Conservation (phyloP, 2,113 vertebrate genomes). For the Tichodroma muraria region DNA sequence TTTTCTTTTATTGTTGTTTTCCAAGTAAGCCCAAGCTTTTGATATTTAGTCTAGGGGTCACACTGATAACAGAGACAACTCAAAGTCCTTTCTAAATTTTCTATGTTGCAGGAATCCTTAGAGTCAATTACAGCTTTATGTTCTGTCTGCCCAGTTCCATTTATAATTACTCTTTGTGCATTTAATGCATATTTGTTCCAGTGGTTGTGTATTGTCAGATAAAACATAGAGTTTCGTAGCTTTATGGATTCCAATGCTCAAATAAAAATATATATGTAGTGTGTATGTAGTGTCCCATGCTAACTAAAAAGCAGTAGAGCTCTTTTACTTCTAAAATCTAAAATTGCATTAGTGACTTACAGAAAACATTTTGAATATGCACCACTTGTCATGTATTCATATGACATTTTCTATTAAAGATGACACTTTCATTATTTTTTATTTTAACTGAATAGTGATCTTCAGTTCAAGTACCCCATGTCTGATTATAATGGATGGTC, state of each 20-base stretch:
- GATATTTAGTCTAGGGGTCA: neutral
- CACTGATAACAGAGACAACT: neutral
- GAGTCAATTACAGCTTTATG: neutral
- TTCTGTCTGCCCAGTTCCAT: neutral
- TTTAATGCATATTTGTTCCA: neutral
- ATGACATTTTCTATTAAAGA: constrained; percentile 55
- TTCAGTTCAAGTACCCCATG: constrained; percentile 57
- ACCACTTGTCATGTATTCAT: constrained; percentile 5
- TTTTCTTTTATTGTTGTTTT: neutral
- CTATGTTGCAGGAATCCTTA: neutral
- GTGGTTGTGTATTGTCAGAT: neutral
- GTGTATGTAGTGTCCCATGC: neutral
- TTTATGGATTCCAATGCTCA: neutral
- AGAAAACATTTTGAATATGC: constrained; percentile 4
- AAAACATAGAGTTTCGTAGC: neutral
- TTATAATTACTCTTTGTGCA: neutral
- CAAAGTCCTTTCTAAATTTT: neutral
- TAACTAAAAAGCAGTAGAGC: neutral
- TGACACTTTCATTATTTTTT: constrained; percentile 65
- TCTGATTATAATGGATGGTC: constrained; percentile 68
- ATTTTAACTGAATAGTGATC: constrained; percentile 67
- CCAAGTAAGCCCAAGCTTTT: neutral
- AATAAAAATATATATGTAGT: neutral
- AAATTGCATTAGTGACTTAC: neutral
- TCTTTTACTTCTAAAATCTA: neutral